A percentile compares a stretch with the other conserved stretches of the same genome.
Evolutionary conservation across 2,888 invertebrate species (phyloP).

Genomic region (Xanthia togata): DNA sequence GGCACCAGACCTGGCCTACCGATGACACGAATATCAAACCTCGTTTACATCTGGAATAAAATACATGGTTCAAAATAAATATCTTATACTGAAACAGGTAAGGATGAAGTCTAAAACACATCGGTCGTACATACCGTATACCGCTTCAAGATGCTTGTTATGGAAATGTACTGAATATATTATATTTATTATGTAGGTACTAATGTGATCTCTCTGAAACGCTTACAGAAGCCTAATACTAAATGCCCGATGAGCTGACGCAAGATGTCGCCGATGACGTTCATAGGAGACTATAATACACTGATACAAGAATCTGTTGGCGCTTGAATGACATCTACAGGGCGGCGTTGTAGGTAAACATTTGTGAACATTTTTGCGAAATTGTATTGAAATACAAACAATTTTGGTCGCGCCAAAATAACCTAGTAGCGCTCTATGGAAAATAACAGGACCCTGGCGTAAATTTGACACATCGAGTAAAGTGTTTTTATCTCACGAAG

Average conservation of each 20-base stretch:
- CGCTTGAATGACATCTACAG: neutral
- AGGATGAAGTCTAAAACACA: neutral
- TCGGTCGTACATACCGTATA: neutral
- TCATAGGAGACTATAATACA: neutral
- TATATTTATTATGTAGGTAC: neutral
- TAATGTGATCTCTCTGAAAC: neutral
- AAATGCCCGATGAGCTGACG: neutral
- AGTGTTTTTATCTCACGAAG: too few relatives aligned
- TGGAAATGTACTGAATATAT: neutral
- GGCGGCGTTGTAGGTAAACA: neutral
- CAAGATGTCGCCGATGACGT: neutral
- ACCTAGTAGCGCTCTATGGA: neutral
- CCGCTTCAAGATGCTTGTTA: neutral
- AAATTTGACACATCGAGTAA: neutral
- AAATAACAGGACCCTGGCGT: neutral
- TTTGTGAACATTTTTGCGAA: neutral
- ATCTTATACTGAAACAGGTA: neutral
- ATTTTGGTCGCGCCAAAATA: neutral
- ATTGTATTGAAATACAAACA: neutral
- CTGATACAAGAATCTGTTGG: neutral
- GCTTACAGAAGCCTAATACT: neutral
- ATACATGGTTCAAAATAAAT: neutral
- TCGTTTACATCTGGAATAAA: constrained; percentile 90
- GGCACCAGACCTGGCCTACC: constrained; percentile 96
- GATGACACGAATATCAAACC: constrained; percentile 97